Conservation (phyloP, 1,140 invertebrate genomes). For the Bombus superbus region DNA sequence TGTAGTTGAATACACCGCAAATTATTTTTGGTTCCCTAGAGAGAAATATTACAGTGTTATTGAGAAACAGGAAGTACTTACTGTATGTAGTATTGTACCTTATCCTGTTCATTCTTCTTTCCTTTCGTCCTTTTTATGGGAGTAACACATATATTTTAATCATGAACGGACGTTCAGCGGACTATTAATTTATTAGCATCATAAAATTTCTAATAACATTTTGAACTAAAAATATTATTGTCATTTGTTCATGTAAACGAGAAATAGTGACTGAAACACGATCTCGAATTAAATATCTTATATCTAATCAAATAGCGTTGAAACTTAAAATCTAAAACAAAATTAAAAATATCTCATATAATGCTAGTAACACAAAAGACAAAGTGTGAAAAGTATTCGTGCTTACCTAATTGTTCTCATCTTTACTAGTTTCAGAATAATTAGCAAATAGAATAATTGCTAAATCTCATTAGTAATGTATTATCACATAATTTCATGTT, state of each 20-base stretch:
- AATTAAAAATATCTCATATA: background rate
- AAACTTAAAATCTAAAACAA: too few species aligned
- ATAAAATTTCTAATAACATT: too few species aligned
- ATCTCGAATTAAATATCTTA: too few species aligned
- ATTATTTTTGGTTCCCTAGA: constrained; percentile 60
- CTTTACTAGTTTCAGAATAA: too few species aligned
- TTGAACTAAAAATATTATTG: background rate
- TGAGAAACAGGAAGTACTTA: constrained; percentile 69
- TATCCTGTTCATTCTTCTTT: constrained; percentile 23
- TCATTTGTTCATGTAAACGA: background rate
- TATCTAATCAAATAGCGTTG: too few species aligned
- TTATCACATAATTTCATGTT: background rate
- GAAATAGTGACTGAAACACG: too few species aligned
- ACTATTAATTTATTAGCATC: background rate
- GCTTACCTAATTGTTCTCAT: too few species aligned
- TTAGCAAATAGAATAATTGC: too few species aligned
- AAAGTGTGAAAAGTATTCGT: too few species aligned
- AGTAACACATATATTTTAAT: background rate
- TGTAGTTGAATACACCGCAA: constrained; percentile 65
- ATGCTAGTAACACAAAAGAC: too few species aligned
- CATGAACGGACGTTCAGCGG: background rate
- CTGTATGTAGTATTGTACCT: constrained; percentile 48
- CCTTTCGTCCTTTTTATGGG: background rate
- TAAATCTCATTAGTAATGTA: too few species aligned
- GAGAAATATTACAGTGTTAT: constrained; percentile 65